phyloP scores from a whole-genome alignment of 1,140 invertebrate genomes.

The Temnothorax longispinosus region DNA sequence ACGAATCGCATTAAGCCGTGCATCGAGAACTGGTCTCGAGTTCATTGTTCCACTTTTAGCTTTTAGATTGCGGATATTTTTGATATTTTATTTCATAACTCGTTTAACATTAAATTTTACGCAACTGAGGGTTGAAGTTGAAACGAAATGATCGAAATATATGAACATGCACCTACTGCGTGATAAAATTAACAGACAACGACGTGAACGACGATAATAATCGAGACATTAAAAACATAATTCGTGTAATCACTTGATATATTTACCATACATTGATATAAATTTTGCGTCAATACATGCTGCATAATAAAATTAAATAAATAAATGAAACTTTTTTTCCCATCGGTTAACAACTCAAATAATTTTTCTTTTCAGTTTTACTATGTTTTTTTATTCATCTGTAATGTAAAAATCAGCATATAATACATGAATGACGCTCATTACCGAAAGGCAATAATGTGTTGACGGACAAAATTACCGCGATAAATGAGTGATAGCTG shows the following conservation, averaged over 20 bases:
- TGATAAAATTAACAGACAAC: background rate
- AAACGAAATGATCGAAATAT: background rate
- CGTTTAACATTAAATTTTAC: background rate
- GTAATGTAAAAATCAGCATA: background rate
- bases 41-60: constrained; percentile 29
- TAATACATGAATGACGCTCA: background rate
- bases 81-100: constrained; percentile 19
- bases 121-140: background rate
- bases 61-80: background rate
- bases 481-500: background rate
- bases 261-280: background rate
- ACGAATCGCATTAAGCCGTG: background rate
- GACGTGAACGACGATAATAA: background rate
- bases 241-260: background rate
- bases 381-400: background rate
- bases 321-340: background rate
- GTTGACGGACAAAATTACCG: too few relatives aligned
- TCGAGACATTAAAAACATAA: background rate
- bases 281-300: background rate
- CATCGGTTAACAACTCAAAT: background rate
- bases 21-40: constrained; percentile 11
- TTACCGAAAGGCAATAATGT: background rate
- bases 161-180: background rate
- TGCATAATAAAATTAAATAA: background rate
- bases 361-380: background rate